phyloP scores from a whole-genome alignment of 1,140 invertebrate genomes.

The Temnothorax longispinosus region DNA sequence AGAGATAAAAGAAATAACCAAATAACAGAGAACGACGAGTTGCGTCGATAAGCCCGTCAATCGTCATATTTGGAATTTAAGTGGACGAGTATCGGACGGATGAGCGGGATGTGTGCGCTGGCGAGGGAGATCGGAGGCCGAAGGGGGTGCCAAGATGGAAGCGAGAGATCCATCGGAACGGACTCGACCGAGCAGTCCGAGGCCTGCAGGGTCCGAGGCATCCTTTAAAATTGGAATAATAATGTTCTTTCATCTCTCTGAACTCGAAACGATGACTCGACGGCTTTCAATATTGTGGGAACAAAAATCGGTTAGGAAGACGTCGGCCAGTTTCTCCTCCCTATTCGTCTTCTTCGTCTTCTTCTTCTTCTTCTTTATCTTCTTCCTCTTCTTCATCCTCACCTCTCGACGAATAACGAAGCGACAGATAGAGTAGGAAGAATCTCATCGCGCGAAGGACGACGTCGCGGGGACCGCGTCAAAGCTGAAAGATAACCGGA shows the following conservation, averaged over 20 bases:
- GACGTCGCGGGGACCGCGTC: conserved; percentile 42
- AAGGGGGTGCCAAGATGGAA: conserved; percentile 73
- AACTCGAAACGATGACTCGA: conserved; percentile 84
- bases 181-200: conserved; percentile 65
- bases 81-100: conserved; percentile 53
- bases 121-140: conserved; percentile 61
- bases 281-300: conserved; percentile 85
- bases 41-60: conserved; percentile 78
- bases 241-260: conserved; percentile 83
- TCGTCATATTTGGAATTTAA: conserved; percentile 81
- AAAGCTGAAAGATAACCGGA: conserved; percentile 60
- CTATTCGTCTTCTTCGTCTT: conserved; percentile 54
- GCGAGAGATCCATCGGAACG: conserved; percentile 75
- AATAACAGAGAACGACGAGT: conserved; percentile 19
- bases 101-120: conserved; percentile 37
- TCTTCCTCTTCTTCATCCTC: conserved; percentile 62
- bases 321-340: conserved; percentile 70
- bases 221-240: conserved; percentile 86
- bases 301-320: conserved; percentile 81
- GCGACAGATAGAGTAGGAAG: conserved; percentile 58
- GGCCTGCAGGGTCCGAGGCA: conserved; percentile 67
- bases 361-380: conserved; percentile 26
- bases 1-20: conserved; percentile 18
- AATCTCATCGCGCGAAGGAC: conserved; percentile 53
- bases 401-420: conserved; percentile 65